Conservation (phyloP, 1,140 invertebrate species). For the Ectropis grisescens region DNA sequence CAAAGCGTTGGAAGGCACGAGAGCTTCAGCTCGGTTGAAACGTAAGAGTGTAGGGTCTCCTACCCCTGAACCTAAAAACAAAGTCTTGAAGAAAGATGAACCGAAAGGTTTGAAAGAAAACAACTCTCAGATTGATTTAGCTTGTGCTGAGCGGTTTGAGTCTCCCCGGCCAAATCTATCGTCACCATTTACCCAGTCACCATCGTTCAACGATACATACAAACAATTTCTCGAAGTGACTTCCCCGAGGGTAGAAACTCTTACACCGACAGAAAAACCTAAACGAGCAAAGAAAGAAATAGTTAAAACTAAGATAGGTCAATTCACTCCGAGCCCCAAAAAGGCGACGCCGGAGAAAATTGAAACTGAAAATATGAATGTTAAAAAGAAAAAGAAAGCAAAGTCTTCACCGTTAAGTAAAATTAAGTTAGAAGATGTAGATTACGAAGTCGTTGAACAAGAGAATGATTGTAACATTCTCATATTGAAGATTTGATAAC, state of each 20-base stretch:
- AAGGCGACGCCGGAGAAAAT: conserved; percentile 16
- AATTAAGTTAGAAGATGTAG: conserved; percentile 1
- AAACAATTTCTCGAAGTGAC: conserved; percentile 38
- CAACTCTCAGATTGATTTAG: neutral
- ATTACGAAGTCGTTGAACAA: conserved; percentile 6
- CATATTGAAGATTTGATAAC: conserved; percentile 36
- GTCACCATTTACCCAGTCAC: conserved; percentile 7
- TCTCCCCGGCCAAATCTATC: neutral
- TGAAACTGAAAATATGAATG: conserved; percentile 2
- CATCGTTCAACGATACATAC: conserved; percentile 41
- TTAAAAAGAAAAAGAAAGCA: too few species aligned
- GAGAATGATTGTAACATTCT: conserved; percentile 54
- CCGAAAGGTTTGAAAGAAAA: neutral
- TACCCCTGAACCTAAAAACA: neutral
- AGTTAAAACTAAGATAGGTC: conserved; percentile 35
- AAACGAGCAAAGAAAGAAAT: conserved; percentile 15
- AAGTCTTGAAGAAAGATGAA: too few species aligned
- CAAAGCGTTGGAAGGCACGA: conserved; percentile 1
- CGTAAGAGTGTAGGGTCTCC: too few species aligned
- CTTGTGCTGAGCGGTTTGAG: neutral
- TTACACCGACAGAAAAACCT: neutral
- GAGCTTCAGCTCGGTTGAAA: neutral
- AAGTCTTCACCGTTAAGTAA: too few species aligned
- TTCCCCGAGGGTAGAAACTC: conserved; percentile 1
- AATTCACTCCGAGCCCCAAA: conserved; percentile 28